Evolutionary conservation across 2,113 vertebrate species (phyloP).

Genomic region (Gopherus flavomarginatus): DNA sequence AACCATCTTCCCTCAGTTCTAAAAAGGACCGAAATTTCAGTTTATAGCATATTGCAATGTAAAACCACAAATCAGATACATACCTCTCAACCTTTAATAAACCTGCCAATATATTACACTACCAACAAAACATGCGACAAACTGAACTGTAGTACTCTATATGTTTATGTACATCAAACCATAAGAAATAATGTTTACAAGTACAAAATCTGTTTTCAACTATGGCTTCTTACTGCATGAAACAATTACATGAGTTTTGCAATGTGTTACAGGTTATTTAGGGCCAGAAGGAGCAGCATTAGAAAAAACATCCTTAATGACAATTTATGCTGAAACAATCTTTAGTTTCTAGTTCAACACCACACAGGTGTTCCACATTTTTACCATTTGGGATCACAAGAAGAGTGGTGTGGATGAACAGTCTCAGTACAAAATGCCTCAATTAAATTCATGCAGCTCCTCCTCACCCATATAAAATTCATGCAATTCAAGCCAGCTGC

Average conservation of each 20-base stretch:
- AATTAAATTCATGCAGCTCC: not conserved
- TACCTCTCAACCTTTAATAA: not conserved
- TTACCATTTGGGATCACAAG: not conserved
- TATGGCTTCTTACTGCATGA: not conserved
- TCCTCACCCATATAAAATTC: not conserved
- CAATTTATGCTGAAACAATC: not conserved
- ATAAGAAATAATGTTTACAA: not conserved
- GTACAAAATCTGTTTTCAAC: not conserved
- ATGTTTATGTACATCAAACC: not conserved
- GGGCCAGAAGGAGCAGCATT: not conserved
- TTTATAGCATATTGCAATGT: not conserved
- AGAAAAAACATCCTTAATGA: not conserved
- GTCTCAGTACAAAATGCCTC: not conserved
- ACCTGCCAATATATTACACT: not conserved
- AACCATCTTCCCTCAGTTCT: conserved; percentile 95
- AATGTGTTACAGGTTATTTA: not conserved
- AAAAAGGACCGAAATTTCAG: not conserved
- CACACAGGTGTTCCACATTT: not conserved
- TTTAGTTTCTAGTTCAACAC: not conserved
- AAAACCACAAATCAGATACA: not conserved
- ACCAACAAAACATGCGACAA: not conserved
- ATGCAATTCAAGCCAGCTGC: not conserved
- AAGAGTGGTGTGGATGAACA: not conserved
- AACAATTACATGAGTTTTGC: not conserved
- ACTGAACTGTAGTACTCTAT: not conserved